Percentiles rank a stretch among this genome's conserved stretches.
These are phyloP conservation scores for Melieria picta DNA, from an alignment of 2,888 invertebrate genomes.

Conservation along the genomic window DNA sequence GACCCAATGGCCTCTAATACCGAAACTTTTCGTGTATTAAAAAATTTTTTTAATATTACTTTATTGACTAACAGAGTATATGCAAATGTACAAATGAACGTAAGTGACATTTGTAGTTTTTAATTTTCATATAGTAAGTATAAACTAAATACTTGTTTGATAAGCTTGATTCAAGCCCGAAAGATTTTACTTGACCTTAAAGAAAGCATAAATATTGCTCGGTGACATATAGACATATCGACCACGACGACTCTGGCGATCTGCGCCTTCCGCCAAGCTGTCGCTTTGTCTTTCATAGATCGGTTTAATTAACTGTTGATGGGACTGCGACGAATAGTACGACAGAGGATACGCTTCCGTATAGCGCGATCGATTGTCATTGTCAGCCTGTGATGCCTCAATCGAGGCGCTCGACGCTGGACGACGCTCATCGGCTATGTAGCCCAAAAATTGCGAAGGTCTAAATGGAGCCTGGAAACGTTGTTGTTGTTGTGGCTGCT, in stretches of 20 bases:
- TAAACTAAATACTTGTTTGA: too few species aligned
- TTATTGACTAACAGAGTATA: background rate
- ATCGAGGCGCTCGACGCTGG: too few species aligned
- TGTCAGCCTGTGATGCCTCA: too few species aligned
- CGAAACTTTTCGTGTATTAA: too few species aligned
- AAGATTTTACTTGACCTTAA: conserved; percentile 39
- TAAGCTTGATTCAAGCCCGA: background rate
- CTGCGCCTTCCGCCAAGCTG: background rate
- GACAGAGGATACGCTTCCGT: background rate
- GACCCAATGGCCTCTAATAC: too few species aligned
- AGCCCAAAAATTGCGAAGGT: conserved; percentile 54
- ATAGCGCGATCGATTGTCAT: conserved; percentile 4
- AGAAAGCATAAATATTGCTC: conserved; percentile 43
- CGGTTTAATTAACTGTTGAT: conserved; percentile 24
- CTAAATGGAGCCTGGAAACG: conserved; percentile 48
- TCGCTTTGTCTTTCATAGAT: conserved; percentile 34
- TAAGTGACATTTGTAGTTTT: background rate
- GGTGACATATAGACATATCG: conserved; percentile 46
- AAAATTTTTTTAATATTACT: background rate
- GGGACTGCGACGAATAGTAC: background rate
- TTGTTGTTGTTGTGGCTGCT: conserved; percentile 1
- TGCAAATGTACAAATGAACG: background rate
- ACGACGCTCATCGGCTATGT: conserved; percentile 40
- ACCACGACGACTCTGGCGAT: background rate
- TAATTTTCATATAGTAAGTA: too few species aligned